phyloP scores from a whole-genome alignment of 1,140 invertebrate species.

The Drosophila leontia region DNA sequence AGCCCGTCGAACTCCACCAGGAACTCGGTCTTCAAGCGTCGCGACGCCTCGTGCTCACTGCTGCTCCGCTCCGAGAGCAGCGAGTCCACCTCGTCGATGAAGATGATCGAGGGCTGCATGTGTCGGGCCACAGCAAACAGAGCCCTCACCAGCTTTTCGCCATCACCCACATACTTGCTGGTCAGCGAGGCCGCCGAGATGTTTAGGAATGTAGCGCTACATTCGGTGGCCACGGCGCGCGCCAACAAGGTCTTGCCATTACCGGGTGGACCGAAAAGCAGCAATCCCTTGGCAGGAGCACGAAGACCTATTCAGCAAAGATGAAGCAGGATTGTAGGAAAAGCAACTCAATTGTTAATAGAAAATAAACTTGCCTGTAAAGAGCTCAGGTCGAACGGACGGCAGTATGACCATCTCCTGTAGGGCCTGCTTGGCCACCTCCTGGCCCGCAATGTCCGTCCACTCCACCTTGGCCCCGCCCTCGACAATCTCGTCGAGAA shows the following conservation, averaged over 20 bases:
- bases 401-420: slow-evolving; percentile 99
- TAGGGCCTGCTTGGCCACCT: slow-evolving; percentile 96
- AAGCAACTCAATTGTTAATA: too few species aligned
- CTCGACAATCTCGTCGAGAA: slow-evolving; percentile 90
- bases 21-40: slow-evolving; percentile 99
- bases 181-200: slow-evolving; percentile 98
- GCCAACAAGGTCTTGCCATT: slow-evolving; percentile 95
- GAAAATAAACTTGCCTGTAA: slow-evolving; percentile 90
- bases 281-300: slow-evolving; percentile 95
- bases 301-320: slow-evolving; percentile 58
- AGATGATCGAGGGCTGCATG: slow-evolving; percentile 96
- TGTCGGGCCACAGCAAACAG: slow-evolving; percentile 97
- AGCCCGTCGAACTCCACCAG: slow-evolving; percentile 98
- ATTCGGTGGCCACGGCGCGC: slow-evolving; percentile 95
- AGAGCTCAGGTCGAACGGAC: slow-evolving; percentile 96
- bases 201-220: slow-evolving; percentile 97
- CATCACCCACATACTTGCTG: slow-evolving; percentile 99
- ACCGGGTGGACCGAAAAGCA: slow-evolving; percentile 96
- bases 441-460: slow-evolving; percentile 97
- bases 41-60: slow-evolving; percentile 97
- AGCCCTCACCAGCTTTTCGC: slow-evolving; percentile 98
- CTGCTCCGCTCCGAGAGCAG: slow-evolving; percentile 95
- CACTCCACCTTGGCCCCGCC: slow-evolving; percentile 93
- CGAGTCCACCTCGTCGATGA: slow-evolving; percentile 99
- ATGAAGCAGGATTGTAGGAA: neutral